Percentiles rank a stretch among this genome's conserved stretches.
phyloP scores from a whole-genome alignment of 2,797 vertebrate genomes.

The Crax fasciolata region DNA sequence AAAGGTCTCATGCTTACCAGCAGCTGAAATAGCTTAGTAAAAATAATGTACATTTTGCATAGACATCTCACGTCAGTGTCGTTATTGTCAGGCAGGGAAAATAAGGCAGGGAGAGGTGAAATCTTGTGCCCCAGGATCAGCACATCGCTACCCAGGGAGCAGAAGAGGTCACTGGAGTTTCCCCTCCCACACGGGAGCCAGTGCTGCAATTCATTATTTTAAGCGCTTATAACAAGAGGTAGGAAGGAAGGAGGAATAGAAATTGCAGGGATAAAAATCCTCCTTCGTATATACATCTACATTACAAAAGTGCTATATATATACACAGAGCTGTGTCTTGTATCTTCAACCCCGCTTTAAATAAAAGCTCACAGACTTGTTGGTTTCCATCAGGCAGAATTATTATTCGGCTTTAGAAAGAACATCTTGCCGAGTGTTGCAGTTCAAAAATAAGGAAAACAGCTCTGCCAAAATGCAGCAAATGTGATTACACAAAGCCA shows the following conservation, averaged over 20 bases:
- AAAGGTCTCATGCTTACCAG: not conserved
- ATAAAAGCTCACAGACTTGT: constrained; percentile 73
- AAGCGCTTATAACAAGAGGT: not conserved
- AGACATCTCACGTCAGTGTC: not conserved
- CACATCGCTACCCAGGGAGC: not conserved
- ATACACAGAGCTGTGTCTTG: constrained; percentile 49
- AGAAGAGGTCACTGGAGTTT: not conserved
- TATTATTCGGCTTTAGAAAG: constrained; percentile 82
- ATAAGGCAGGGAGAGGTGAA: not conserved
- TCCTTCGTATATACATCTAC: constrained; percentile 49
- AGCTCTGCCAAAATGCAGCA: constrained; percentile 85
- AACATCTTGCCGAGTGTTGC: constrained; percentile 83
- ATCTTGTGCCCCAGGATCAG: not conserved
- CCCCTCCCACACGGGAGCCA: not conserved
- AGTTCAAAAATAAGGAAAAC: constrained; percentile 85
- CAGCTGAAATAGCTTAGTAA: not conserved
- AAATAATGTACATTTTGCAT: constrained; percentile 10
- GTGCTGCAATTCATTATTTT: constrained; percentile 22
- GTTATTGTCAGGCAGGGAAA: not conserved
- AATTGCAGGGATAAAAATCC: constrained; percentile 63
- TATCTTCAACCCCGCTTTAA: constrained; percentile 70
- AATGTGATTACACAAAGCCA: constrained; percentile 87
- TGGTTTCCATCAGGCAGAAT: constrained; percentile 76
- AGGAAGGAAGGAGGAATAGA: constrained; percentile 54
- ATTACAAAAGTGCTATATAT: constrained; percentile 35